Conservation (phyloP, 35 echinoderm and acorn worm genomes). For the Apostichopus japonicus region DNA sequence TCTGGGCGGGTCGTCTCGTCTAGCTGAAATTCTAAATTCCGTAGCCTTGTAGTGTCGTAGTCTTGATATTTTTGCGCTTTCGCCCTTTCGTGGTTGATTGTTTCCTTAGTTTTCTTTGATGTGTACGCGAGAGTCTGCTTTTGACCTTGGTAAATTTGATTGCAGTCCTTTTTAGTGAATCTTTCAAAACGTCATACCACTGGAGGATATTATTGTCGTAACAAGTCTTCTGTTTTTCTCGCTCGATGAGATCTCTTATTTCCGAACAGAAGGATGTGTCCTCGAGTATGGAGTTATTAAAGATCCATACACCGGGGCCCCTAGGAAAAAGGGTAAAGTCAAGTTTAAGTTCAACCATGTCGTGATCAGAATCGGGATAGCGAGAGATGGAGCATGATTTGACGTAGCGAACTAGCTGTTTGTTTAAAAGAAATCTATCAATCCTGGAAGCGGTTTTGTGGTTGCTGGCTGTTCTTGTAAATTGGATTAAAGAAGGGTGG, state of each 20-base stretch:
- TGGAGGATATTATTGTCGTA: background rate
- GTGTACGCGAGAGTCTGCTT: background rate
- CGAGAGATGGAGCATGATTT: background rate
- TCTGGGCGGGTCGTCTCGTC: background rate
- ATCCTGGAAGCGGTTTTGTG: background rate
- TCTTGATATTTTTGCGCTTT: slow-evolving; percentile 47
- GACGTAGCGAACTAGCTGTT: background rate
- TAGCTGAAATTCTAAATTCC: slow-evolving; percentile 19
- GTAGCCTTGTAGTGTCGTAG: slow-evolving; percentile 12
- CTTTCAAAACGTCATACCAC: slow-evolving; percentile 21
- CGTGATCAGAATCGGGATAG: slow-evolving; percentile 22
- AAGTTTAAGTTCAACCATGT: background rate
- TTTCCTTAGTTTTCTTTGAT: background rate
- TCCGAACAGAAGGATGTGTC: background rate
- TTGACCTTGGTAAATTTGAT: background rate
- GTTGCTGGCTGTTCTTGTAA: background rate
- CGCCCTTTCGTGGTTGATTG: background rate
- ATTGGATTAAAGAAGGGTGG: too few species aligned
- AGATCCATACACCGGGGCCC: slow-evolving; percentile 1
- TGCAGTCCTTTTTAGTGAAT: background rate
- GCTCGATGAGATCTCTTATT: background rate
- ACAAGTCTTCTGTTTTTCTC: background rate
- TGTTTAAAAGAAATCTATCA: background rate
- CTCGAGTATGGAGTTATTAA: slow-evolving; percentile 4
- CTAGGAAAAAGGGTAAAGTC: background rate